phyloP scores from a whole-genome alignment of 2,888 invertebrate genomes.

The Caenorhabditis zanzibari region DNA sequence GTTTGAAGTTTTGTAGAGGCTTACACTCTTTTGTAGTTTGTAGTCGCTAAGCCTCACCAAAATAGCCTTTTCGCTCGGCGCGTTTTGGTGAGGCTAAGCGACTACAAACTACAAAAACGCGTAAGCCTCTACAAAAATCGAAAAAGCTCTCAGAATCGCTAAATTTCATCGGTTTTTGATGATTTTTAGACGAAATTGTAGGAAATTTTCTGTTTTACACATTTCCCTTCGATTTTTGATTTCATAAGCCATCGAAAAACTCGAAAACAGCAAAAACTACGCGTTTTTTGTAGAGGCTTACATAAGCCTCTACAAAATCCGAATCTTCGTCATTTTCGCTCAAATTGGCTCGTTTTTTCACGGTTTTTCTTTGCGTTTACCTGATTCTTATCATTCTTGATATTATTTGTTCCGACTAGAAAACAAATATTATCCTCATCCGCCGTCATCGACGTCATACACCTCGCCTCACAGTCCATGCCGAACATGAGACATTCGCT shows the following conservation, averaged over 20 bases:
- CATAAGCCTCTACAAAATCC: slow-evolving; percentile 11
- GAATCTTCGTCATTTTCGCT: slow-evolving; percentile 63
- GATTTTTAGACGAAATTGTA: too few species aligned
- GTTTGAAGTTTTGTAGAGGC: background rate
- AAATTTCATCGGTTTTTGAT: too few species aligned
- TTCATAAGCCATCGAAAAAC: too few species aligned
- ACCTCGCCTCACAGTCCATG: slow-evolving; percentile 75
- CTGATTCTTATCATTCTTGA: slow-evolving; percentile 92
- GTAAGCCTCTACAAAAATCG: slow-evolving; percentile 64
- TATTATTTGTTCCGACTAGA: slow-evolving; percentile 95
- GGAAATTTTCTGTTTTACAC: background rate
- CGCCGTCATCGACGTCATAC: slow-evolving; percentile 66
- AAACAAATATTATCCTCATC: slow-evolving; percentile 91
- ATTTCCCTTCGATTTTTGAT: too few species aligned
- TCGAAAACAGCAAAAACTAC: too few species aligned
- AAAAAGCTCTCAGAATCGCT: background rate
- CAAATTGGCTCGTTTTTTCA: too few species aligned
- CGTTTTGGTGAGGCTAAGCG: background rate
- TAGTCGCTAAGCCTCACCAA: background rate
- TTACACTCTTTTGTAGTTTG: background rate
- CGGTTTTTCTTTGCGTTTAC: slow-evolving; percentile 68
- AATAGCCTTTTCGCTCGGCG: background rate
- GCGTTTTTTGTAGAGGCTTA: background rate
- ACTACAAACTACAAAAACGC: background rate
- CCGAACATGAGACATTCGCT: slow-evolving; percentile 77